Conservation (phyloP, 2,888 invertebrate species). For the Limnephilus auricula region DNA sequence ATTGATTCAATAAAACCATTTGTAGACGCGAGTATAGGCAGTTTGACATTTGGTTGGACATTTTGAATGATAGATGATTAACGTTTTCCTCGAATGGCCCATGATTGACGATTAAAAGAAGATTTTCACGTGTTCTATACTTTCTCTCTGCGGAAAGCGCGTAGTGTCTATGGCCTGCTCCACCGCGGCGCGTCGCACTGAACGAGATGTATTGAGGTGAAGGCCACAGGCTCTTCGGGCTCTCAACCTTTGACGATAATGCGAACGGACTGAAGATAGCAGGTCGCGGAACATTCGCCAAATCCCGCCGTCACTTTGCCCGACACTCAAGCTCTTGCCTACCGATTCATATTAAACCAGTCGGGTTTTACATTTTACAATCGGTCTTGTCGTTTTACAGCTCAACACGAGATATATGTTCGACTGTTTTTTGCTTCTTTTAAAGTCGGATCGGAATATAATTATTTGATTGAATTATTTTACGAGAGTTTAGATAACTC, state of each 20-base stretch:
- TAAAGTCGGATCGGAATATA: neutral
- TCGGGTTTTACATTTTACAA: neutral
- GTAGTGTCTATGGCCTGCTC: neutral
- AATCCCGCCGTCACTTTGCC: neutral
- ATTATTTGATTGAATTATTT: neutral
- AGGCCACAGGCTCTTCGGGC: slow-evolving; percentile 33
- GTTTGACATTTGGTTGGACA: neutral
- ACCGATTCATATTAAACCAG: neutral
- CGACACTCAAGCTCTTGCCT: neutral
- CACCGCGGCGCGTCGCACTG: neutral
- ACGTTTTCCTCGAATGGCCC: neutral
- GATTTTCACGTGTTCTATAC: slow-evolving; percentile 8
- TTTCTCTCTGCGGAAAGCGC: slow-evolving; percentile 32
- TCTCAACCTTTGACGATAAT: slow-evolving; percentile 11
- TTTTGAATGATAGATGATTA: neutral
- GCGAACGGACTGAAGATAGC: slow-evolving; percentile 11
- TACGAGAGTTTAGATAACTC: neutral
- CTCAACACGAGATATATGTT: neutral
- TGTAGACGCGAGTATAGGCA: neutral
- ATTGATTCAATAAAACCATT: neutral
- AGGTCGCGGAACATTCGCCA: slow-evolving; percentile 10
- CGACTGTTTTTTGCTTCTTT: neutral
- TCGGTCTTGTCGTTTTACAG: neutral
- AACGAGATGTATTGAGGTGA: slow-evolving; percentile 37
- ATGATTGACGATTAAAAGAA: neutral